Base-by-base conservation (phyloP, 1,140 invertebrate genomes). In the Lerema accius region DNA sequence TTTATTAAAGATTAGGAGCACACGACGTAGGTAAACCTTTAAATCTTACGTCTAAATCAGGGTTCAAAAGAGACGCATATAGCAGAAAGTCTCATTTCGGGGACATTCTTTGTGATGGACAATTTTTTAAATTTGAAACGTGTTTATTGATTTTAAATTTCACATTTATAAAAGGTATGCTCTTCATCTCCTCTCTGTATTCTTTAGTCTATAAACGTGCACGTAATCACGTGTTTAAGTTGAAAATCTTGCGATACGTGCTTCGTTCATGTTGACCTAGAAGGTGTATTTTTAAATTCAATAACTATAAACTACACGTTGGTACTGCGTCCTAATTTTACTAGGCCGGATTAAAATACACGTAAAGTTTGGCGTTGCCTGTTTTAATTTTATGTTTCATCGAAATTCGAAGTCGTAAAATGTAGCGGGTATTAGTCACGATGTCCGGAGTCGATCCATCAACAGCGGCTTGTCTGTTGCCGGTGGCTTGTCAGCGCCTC, bases 351-450 rank as follows among this genome's bases (percentile, higher is more conserved):
- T 67, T 72, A 70, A 70, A 69, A 74, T 67, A 68, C 35, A 50
- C 65, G 55, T 65, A 62, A 65, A 71, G 43, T 78, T 71, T 73
- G 69, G 56, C 35, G 74, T 69, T 74, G 64, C 71, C 67, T 56
- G 70, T 80, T 76, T 75, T 67, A 70, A 72, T 80, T 81, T 82
- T 76, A 83, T 78, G 80, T 71, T 78, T 79, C 65, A 76, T 77
- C 69, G 69, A 80, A 75, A 70, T 77, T 78, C 59, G 63, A 45
- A 67, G 77, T 80, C 79, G 73, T 87, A 81, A 87, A 81, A 65
- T 74, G 67, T 70, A 55, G 60, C 67, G 53, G 43, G 76, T 67
- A 73, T 84, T 84, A 86, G 78, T 86, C 83, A 82, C 65, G 67
- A 67, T 71, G 69, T 59, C 66, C 68, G 65, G 64, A 71, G 69